These are phyloP conservation scores for rat (Rattus norvegicus) DNA, from an alignment of 2,113 vertebrate species.

Conservation along the genomic window DNA sequence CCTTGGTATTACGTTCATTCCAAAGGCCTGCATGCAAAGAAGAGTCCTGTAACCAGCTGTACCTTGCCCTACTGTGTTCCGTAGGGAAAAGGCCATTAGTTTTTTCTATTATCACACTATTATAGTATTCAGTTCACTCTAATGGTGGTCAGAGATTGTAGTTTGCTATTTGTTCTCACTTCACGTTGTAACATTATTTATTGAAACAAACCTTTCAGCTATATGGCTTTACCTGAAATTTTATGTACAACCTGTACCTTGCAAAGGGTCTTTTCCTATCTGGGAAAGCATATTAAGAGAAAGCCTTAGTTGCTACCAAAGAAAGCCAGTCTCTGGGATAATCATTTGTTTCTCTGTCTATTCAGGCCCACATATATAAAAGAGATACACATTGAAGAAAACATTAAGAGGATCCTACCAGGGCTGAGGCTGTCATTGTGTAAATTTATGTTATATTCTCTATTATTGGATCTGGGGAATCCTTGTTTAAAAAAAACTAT, in stretches of 20 bases:
- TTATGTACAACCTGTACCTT: background rate
- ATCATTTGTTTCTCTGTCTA: background rate
- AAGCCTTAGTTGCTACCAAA: background rate
- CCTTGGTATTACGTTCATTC: background rate
- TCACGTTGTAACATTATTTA: background rate
- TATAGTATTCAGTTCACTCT: background rate
- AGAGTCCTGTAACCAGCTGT: background rate
- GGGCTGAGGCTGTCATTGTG: background rate
- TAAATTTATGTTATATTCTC: constrained; percentile 1
- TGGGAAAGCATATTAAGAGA: constrained; percentile 8
- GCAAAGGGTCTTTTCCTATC: background rate
- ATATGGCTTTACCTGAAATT: background rate
- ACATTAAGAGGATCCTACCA: background rate
- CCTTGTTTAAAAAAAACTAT: background rate
- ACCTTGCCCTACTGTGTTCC: background rate
- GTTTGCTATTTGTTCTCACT: background rate
- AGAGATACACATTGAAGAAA: background rate
- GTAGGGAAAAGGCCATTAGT: background rate
- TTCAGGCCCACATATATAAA: background rate
- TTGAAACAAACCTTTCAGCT: background rate
- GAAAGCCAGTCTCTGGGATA: background rate
- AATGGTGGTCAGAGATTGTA: background rate
- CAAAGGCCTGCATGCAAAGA: background rate
- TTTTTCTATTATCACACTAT: background rate
- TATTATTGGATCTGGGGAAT: background rate